Conservation (phyloP, 2,888 invertebrate species). For the Koerneria pararmatus region DNA sequence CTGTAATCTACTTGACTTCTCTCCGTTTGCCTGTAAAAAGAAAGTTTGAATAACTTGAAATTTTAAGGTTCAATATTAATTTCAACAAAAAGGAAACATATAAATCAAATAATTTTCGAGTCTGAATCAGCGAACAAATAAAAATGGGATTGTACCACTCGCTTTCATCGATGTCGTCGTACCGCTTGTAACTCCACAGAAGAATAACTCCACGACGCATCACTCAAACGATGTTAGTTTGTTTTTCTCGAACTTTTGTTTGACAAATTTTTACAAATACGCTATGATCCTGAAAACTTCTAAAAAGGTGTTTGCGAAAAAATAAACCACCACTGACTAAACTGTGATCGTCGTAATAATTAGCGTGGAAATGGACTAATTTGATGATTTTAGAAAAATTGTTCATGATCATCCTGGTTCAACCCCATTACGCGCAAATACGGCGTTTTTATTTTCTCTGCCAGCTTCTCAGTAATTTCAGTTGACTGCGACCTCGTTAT, state of each 20-base stretch:
- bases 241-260: too few species aligned
- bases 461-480: too few species aligned
- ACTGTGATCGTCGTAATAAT: neutral
- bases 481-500: constrained; percentile 45
- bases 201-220: too few species aligned
- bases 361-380: neutral
- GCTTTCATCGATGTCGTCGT: constrained; percentile 46
- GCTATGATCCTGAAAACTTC: too few species aligned
- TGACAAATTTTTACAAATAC: too few species aligned
- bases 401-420: too few species aligned
- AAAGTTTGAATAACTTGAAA: neutral
- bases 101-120: constrained; percentile 28
- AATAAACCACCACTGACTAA: neutral
- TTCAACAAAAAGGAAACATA: too few species aligned
- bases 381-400: too few species aligned
- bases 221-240: too few species aligned
- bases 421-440: too few species aligned
- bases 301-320: constrained; percentile 20
- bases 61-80: too few species aligned
- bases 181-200: constrained; percentile 39
- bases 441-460: too few species aligned
- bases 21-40: neutral
- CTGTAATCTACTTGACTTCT: neutral
- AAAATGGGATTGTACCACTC: constrained; percentile 47
- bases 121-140: constrained; percentile 32